A percentile compares a stretch with the other conserved stretches of the same genome.
Evolutionary conservation across 2,888 invertebrate species (phyloP).

Genomic region (Agrotis segetum): DNA sequence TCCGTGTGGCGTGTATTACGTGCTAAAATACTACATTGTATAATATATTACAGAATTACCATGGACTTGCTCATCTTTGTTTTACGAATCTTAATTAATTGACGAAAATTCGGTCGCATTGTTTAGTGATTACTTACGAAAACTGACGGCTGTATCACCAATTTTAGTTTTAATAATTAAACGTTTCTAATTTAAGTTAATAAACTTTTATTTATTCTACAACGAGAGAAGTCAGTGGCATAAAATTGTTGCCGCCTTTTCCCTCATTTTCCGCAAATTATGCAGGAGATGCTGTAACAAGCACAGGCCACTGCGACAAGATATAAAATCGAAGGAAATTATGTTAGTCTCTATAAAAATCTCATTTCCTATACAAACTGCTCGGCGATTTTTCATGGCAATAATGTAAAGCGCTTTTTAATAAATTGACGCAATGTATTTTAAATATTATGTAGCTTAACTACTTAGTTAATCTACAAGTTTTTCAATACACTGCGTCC

Average conservation of each 20-base stretch:
- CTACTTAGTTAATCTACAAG: too few relatives aligned
- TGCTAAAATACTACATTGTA: slow-evolving; percentile 41
- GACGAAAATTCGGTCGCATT: neutral
- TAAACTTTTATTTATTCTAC: slow-evolving; percentile 9
- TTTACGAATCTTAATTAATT: neutral
- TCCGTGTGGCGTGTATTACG: slow-evolving; percentile 18
- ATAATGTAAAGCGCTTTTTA: neutral
- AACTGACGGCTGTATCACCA: neutral
- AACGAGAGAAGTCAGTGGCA: neutral
- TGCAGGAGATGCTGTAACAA: neutral
- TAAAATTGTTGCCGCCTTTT: neutral
- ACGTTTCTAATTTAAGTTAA: too few relatives aligned
- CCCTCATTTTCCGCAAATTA: neutral
- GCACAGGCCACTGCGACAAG: neutral
- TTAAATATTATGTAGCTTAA: neutral
- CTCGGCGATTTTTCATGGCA: too few relatives aligned
- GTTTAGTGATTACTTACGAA: slow-evolving; percentile 1
- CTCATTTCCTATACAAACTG: neutral
- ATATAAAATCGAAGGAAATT: slow-evolving; percentile 1
- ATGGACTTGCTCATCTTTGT: slow-evolving; percentile 11
- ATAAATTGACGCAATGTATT: neutral
- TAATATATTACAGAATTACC: slow-evolving; percentile 8
- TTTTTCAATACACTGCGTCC: too few relatives aligned
- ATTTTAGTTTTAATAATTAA: neutral
- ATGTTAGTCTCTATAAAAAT: slow-evolving; percentile 5